phyloP scores from a whole-genome alignment of 2,888 invertebrate species.

The Zaprionus bogoriensis region DNA sequence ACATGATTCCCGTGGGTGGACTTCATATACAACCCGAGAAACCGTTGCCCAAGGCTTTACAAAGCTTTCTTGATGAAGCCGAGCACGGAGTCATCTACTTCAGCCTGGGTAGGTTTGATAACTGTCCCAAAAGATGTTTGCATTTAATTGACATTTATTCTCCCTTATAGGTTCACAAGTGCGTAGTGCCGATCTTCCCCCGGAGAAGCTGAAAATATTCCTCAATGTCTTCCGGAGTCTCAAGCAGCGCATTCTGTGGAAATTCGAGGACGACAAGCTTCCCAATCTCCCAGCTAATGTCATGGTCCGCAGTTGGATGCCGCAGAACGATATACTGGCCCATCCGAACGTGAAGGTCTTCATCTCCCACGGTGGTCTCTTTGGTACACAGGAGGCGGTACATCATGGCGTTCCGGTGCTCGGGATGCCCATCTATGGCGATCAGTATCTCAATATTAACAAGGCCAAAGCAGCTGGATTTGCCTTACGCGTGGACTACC shows the following conservation, averaged over 20 bases:
- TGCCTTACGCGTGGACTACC: constrained; percentile 66
- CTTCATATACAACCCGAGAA: constrained; percentile 83
- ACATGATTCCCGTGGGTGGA: constrained; percentile 84
- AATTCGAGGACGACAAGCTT: constrained; percentile 81
- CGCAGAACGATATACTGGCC: constrained; percentile 83
- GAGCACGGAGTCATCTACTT: constrained; percentile 82
- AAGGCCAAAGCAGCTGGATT: constrained; percentile 67
- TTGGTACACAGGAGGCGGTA: constrained; percentile 81
- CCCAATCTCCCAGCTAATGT: constrained; percentile 81
- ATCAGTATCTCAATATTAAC: constrained; percentile 79
- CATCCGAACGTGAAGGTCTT: constrained; percentile 82
- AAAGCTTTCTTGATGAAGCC: constrained; percentile 80
- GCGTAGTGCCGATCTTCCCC: constrained; percentile 78
- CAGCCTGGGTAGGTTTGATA: constrained; percentile 73
- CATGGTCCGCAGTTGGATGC: constrained; percentile 83
- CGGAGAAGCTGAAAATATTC: constrained; percentile 77
- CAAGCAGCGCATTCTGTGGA: constrained; percentile 83
- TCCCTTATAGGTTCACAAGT: constrained; percentile 79
- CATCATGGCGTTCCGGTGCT: constrained; percentile 80
- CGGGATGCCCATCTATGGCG: constrained; percentile 81
- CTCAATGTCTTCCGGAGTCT: constrained; percentile 79
- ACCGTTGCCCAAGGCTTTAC: constrained; percentile 67
- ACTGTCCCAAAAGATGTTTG: neutral
- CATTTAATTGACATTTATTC: neutral
- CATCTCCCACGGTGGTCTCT: constrained; percentile 81